Base-by-base conservation (phyloP, 2,888 invertebrate genomes). In the Orchestes rusci region DNA sequence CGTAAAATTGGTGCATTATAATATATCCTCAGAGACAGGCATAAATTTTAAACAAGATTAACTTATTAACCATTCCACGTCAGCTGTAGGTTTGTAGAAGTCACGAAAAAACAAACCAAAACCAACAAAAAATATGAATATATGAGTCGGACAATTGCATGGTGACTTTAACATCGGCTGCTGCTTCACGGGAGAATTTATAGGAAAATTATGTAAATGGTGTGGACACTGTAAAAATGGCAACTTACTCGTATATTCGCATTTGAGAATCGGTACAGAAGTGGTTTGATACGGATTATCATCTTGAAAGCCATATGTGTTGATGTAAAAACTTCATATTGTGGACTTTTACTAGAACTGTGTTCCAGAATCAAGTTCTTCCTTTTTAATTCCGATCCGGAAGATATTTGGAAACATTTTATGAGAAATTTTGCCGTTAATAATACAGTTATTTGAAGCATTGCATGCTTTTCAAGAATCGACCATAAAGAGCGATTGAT, bases 271-370 rank as follows among this genome's bases (percentile, higher is more conserved):
- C 40, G 45, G 39, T 10, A 34, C 29, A 15, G 35, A 36, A 45
- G 45, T 36, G 45, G 45, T 45, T 42, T 40, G 35, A 40, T 45
- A 45, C 39, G 45, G 45, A 45, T 45, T 40, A 45, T 39, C 45
- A 45, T 45, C 45, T 45, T 17, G 40, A 40, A 45, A 45, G 36
- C 36, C 35, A 36, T 36, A 30, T 27, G 12, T 31, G 35, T 35
- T 45, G 31, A 31, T 36, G 39, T 39, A 45, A 39, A 45, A 27
- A 44, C 17, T 28, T 20, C 13, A 39, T 33, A 36, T 17, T 43
- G 16, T 10, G n/a, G n/a, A 19, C 4, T 20, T n/a, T 29, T 17
- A 10, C 34, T 17, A 7, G 13, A 4, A 29, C 38, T 43, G 16
- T 27, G 43, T 43, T 43, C 43, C 27, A 37, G 19, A 13, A 32